Evolutionary conservation across 2,888 invertebrate species (phyloP).

Genomic region (Stenotaenia linearis): DNA sequence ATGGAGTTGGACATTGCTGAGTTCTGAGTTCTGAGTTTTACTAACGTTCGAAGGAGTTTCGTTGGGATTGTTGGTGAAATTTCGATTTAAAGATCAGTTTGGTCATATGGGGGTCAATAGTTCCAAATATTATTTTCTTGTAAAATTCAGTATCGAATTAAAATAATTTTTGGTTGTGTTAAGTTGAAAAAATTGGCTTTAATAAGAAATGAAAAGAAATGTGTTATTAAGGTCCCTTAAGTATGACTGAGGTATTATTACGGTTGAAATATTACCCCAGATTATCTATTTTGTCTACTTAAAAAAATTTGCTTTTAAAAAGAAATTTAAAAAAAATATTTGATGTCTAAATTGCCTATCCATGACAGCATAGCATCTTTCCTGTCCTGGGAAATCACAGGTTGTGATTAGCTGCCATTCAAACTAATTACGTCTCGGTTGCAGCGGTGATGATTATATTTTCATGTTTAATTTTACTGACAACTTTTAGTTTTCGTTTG

Average conservation of each 20-base stretch:
- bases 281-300: too few species aligned
- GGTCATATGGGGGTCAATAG: background rate
- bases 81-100: background rate
- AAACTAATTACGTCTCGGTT: background rate
- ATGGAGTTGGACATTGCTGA: background rate
- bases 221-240: too few species aligned
- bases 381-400: background rate
- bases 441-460: background rate
- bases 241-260: too few species aligned
- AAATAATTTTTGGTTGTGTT: background rate
- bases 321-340: background rate
- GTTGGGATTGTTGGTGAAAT: background rate
- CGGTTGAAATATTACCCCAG: too few species aligned
- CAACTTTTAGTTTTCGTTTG: background rate
- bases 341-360: background rate
- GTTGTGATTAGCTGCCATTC: background rate
- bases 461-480: background rate
- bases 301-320: too few species aligned
- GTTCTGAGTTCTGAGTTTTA: background rate
- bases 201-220: too few species aligned
- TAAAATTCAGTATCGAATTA: background rate
- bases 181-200: too few species aligned
- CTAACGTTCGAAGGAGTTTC: background rate
- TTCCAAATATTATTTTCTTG: background rate
- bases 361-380: background rate